phyloP scores from a whole-genome alignment of 2,888 invertebrate genomes.

The Therioaphis trifolii region DNA sequence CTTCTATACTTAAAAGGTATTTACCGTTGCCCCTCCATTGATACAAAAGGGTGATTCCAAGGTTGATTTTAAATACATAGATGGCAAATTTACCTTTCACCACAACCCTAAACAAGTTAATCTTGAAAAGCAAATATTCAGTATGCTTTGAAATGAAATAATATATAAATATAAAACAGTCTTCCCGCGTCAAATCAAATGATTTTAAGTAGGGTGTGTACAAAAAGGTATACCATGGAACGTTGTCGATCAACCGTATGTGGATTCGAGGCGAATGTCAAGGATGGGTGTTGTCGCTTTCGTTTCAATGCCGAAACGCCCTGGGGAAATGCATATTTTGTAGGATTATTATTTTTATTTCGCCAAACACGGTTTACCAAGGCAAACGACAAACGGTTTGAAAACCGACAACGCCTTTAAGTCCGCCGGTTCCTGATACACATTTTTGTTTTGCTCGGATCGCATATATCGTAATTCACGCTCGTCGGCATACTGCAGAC shows the following conservation, averaged over 20 bases:
- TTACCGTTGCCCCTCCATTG: background rate
- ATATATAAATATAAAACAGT: background rate
- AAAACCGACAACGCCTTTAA: constrained; percentile 72
- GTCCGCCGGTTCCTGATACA: background rate
- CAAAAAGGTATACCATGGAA: background rate
- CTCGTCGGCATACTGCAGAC: background rate
- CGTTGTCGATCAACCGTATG: background rate
- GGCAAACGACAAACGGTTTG: constrained; percentile 35
- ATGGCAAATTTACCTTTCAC: constrained; percentile 30
- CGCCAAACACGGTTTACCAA: constrained; percentile 8
- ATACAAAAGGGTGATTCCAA: background rate
- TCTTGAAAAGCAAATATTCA: background rate
- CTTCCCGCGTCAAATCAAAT: background rate
- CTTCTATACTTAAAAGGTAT: constrained; percentile 35
- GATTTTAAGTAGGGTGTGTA: background rate
- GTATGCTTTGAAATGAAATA: background rate
- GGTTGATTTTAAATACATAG: background rate
- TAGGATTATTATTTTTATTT: background rate
- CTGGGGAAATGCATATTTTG: constrained; percentile 14
- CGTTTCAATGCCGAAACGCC: constrained; percentile 49
- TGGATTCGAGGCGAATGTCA: constrained; percentile 44
- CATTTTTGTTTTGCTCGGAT: background rate
- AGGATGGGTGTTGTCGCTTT: constrained; percentile 58
- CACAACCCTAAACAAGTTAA: constrained; percentile 24
- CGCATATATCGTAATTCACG: background rate